Conservation (phyloP, 2,888 invertebrate species). For the Beris chalybata region DNA sequence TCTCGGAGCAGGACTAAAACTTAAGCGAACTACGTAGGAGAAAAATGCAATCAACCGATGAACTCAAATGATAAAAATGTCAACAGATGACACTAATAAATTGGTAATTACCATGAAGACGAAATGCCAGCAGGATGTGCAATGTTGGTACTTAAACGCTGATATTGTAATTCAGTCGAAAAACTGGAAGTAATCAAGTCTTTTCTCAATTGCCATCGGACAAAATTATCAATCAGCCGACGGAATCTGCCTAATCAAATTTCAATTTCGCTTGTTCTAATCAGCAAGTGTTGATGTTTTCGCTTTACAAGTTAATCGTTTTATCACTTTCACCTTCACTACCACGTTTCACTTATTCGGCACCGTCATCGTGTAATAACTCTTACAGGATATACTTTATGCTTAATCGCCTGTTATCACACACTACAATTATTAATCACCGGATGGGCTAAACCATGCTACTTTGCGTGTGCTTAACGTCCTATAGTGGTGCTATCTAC, state of each 20-base stretch:
- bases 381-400: constrained; percentile 19
- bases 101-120: no score
- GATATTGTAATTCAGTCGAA: no score
- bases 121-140: no score
- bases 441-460: constrained; percentile 18
- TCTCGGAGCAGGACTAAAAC: constrained; percentile 3
- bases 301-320: constrained; percentile 16
- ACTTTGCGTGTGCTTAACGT: constrained; percentile 19
- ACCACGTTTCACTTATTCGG: constrained; percentile 8
- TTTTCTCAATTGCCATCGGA: no score
- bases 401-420: constrained; percentile 26
- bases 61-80: no score
- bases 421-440: constrained; percentile 15
- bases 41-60: neutral
- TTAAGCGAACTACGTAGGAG: constrained; percentile 9
- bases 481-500: constrained; percentile 6
- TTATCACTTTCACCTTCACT: constrained; percentile 25
- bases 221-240: no score
- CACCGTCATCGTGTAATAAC: constrained; percentile 6
- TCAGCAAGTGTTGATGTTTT: no score
- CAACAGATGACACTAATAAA: no score
- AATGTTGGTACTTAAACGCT: no score
- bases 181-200: no score
- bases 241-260: no score
- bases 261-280: no score